Evolutionary conservation across 2,888 invertebrate genomes (phyloP).

Genomic region (Ganaspis brasiliensis): DNA sequence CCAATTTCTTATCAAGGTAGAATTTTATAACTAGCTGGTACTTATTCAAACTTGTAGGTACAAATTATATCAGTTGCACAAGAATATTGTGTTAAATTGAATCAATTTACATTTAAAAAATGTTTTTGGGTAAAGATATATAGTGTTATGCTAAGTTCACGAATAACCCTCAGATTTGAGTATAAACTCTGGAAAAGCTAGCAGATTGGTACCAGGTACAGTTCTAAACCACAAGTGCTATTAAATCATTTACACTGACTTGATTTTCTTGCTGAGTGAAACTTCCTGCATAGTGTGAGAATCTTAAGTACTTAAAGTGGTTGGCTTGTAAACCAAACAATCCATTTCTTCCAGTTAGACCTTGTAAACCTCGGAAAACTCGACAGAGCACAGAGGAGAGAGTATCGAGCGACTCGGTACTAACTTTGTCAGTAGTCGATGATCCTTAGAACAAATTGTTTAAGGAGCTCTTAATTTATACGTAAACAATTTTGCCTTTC

Average conservation of each 20-base stretch:
- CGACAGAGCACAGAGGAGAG: not conserved
- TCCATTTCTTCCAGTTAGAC: constrained; percentile 22
- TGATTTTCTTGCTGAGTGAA: constrained; percentile 30
- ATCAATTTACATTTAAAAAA: no score
- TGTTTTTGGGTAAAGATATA: no score
- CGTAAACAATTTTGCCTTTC: not conserved
- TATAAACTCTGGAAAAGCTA: not conserved
- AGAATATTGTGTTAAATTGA: no score
- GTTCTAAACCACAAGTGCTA: constrained; percentile 18
- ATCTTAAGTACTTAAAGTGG: constrained; percentile 19
- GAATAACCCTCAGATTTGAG: not conserved
- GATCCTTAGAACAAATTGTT: not conserved
- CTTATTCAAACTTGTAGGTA: no score
- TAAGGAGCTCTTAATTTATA: not conserved
- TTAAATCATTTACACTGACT: constrained; percentile 35
- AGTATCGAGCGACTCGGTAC: constrained; percentile 10
- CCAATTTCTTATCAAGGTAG: no score
- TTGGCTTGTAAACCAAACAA: constrained; percentile 26
- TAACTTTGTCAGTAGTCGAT: not conserved
- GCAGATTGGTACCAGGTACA: constrained; percentile 16
- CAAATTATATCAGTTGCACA: no score
- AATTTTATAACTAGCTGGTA: no score
- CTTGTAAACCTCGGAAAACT: constrained; percentile 25
- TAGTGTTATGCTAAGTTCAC: no score
- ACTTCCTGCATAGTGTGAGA: constrained; percentile 23